These are phyloP conservation scores for Sebastes cheni DNA, from an alignment of 2,797 vertebrate species.

Conservation along the genomic window DNA sequence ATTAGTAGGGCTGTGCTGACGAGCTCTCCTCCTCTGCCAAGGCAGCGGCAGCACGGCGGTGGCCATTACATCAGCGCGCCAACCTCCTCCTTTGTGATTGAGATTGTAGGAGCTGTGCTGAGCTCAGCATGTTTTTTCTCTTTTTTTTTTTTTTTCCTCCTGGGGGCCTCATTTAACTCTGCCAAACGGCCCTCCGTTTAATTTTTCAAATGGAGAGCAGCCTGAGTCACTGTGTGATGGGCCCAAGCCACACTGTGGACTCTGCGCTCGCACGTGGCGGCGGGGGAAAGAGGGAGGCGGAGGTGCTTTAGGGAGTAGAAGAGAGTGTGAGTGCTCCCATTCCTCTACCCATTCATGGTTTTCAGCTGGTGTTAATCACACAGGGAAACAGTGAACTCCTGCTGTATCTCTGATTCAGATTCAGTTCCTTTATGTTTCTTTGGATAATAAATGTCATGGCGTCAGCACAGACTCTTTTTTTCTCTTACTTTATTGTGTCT, in stretches of 20 bases:
- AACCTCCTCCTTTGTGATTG: constrained; percentile 77
- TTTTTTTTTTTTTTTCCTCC: constrained; percentile 29
- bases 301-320: constrained; percentile 37
- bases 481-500: not conserved
- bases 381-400: not conserved
- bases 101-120: constrained; percentile 78
- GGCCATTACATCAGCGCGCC: constrained; percentile 80
- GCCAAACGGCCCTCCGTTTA: constrained; percentile 72
- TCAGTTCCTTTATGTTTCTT: not conserved
- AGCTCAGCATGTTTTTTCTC: constrained; percentile 79
- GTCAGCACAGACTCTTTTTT: not conserved
- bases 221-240: constrained; percentile 79
- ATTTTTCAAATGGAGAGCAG: constrained; percentile 83
- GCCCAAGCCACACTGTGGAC: constrained; percentile 61
- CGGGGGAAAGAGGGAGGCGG: not conserved
- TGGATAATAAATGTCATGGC: not conserved
- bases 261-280: constrained; percentile 22
- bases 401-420: not conserved
- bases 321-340: not conserved
- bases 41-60: constrained; percentile 65
- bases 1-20: constrained; percentile 79
- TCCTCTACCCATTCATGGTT: constrained; percentile 44
- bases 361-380: not conserved
- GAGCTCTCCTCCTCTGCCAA: constrained; percentile 78
- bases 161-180: constrained; percentile 77